Base-by-base conservation (phyloP, 1,140 invertebrate genomes). In the Ceratina japonica region DNA sequence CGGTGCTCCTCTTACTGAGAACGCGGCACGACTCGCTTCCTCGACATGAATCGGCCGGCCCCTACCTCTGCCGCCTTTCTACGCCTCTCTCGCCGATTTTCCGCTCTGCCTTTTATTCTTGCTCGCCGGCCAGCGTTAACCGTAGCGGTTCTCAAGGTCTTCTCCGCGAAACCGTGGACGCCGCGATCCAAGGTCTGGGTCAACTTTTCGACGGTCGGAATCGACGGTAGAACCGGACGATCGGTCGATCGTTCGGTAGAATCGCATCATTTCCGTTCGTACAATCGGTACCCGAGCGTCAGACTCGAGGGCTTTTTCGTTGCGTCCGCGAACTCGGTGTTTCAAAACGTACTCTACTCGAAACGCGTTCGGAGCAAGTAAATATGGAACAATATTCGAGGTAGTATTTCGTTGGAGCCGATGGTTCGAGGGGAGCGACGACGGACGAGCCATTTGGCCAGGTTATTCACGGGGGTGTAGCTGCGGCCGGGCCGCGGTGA, bases 1-100 rank as follows among this genome's bases (percentile, higher is more conserved):
- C 72, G 61, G 65, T 27, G 31, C 79, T 80, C 51, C 66, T 65
- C 56, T 44, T 31, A 76, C 81, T 83, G 81, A 80, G 37, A 16
- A 58, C 52, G 20, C 56, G 8, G n/a, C 51, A 56, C 15, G 16
- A 71, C 59, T 68, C 58, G 69, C 37, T 79, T 80, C 75, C 72
- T 31, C 61, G 64, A 82, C 78, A 20, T 52, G 73, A 80, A 62
- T 44, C 37, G 58, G 44, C 16, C 4, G 61, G 22, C 51, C 72
- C 62, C 49, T 56, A 56, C 59, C 59, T 52, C 44, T 27, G 2
- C 4, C 62, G 18, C 49, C 72, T 56, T 65, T 65, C 51, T 56
- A 65, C 20, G 20, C 59, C 58, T 63, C 58, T 63, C 61, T 51
- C 49, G 12, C 59, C 13, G n/a, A 44, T 61, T 49, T 61, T 72